phyloP scores from a whole-genome alignment of 2,113 vertebrate species.

The Falcunculus frontatus region DNA sequence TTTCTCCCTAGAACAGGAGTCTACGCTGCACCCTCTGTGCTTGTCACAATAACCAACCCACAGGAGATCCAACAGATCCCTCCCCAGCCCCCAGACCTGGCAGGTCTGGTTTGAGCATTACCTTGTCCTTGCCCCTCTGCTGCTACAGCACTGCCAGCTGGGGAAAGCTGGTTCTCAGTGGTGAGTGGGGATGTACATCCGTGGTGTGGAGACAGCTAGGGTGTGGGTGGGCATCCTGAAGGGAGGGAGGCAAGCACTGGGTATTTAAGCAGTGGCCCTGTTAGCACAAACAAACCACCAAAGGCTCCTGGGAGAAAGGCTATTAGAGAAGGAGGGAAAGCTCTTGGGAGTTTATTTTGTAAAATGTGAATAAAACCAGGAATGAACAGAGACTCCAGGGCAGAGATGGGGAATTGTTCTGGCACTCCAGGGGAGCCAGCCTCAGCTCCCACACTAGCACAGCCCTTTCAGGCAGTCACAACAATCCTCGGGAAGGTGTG shows the following conservation, averaged over 20 bases:
- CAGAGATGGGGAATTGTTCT: neutral
- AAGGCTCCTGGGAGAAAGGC: neutral
- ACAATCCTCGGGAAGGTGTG: neutral
- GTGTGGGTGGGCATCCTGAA: neutral
- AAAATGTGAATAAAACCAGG: neutral
- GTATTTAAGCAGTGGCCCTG: neutral
- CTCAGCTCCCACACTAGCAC: neutral
- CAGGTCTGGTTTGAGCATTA: neutral
- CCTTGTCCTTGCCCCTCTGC: neutral
- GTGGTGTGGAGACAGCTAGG: neutral
- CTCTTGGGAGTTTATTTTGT: neutral
- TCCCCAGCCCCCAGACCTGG: neutral
- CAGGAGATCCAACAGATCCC: neutral
- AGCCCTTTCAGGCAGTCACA: neutral
- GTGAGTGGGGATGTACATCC: neutral
- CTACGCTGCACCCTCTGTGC: neutral
- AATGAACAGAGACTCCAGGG: neutral
- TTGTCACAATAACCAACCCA: neutral
- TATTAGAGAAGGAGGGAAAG: neutral
- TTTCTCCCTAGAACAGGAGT: neutral
- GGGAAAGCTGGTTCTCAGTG: neutral
- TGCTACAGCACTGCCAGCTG: neutral
- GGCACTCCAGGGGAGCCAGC: rapidly evolving
- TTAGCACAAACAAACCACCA: neutral
- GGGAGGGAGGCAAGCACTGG: neutral